A percentile compares a stretch with the other conserved stretches of the same genome.
Evolutionary conservation across 2,113 vertebrate genomes (phyloP).

Genomic region (Mungos mungo): DNA sequence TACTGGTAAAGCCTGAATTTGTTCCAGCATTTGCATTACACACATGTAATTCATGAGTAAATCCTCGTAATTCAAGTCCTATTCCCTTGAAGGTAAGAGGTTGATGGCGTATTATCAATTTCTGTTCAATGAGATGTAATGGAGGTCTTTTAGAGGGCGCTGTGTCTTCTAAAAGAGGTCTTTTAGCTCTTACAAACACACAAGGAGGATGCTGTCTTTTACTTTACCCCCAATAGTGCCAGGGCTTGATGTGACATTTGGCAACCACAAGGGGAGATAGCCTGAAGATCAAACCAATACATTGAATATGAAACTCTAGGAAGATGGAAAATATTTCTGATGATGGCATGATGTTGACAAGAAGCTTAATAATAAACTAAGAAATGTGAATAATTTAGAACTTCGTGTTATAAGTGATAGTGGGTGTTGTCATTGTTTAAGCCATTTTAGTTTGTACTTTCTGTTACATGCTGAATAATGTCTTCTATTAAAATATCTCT

Average conservation of each 20-base stretch:
- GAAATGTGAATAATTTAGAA: not conserved
- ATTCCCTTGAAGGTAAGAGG: not conserved
- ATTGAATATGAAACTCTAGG: not conserved
- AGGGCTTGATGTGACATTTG: not conserved
- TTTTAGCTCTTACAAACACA: not conserved
- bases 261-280: not conserved
- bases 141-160: fast-evolving
- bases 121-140: not conserved
- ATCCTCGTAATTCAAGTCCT: not conserved
- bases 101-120: not conserved
- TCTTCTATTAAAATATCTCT: not conserved
- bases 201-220: not conserved
- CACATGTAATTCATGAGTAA: not conserved
- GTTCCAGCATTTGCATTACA: not conserved
- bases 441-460: not conserved
- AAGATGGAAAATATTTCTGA: not conserved
- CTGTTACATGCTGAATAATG: not conserved
- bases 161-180: not conserved
- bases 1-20: not conserved
- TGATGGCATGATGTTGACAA: not conserved
- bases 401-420: not conserved
- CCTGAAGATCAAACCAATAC: not conserved
- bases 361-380: not conserved
- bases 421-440: not conserved
- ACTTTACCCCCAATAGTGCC: not conserved